phyloP scores from a whole-genome alignment of 2,888 invertebrate genomes.

The Bugulina stolonifera region DNA sequence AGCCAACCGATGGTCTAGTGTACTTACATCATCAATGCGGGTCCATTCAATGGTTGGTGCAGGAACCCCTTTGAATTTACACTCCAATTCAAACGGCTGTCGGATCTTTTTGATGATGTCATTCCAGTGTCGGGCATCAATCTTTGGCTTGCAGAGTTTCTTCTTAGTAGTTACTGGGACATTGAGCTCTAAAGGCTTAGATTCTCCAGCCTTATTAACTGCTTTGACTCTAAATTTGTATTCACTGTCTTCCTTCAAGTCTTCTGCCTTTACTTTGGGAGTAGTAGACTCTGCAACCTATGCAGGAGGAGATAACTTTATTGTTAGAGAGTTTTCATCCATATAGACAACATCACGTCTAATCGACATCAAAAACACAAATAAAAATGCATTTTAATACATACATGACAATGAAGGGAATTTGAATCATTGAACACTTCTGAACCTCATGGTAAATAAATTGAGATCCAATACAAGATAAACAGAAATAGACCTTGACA shows the following conservation, averaged over 20 bases:
- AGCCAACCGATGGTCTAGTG: no score
- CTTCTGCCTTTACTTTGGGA: slow-evolving; percentile 37
- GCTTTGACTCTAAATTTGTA: slow-evolving; percentile 97
- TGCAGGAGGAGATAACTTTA: not conserved
- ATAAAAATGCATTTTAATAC: no score
- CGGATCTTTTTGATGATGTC: slow-evolving; percentile 5
- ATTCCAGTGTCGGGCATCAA: slow-evolving; percentile 22
- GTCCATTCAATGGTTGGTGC: slow-evolving; percentile 10
- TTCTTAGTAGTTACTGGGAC: slow-evolving; percentile 32
- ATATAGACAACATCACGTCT: no score
- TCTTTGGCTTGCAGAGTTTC: slow-evolving; percentile 22
- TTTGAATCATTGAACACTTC: no score
- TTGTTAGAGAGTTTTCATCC: no score
- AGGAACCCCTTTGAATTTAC: slow-evolving; percentile 9
- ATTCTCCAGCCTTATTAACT: slow-evolving; percentile 93
- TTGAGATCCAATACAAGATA: no score
- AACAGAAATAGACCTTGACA: no score
- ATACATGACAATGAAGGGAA: no score
- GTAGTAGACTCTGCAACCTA: not conserved
- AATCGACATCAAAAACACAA: no score
- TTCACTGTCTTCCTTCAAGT: slow-evolving; percentile 82
- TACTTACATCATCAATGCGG: slow-evolving; percentile 20
- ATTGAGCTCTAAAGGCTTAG: slow-evolving; percentile 55
- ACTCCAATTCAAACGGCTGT: slow-evolving; percentile 14
- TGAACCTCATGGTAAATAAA: no score